A percentile compares a stretch with the other conserved stretches of the same genome.
phyloP scores from a whole-genome alignment of 2,113 vertebrate species.

The Pterocles gutturalis region DNA sequence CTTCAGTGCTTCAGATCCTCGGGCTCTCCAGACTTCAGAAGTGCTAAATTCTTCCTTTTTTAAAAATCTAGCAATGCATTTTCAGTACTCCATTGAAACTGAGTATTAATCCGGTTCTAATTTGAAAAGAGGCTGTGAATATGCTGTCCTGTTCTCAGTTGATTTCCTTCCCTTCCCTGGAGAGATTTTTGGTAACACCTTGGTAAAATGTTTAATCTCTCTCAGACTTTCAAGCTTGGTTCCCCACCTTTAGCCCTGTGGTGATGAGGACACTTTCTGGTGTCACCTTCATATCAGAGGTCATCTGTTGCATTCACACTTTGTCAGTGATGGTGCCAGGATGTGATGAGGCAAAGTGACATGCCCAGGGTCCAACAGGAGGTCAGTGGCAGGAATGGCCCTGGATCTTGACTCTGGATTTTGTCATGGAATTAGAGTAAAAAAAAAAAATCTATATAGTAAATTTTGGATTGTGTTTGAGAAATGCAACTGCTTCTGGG shows the following conservation, averaged over 20 bases:
- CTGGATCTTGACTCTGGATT: not conserved
- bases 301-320: not conserved
- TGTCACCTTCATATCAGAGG: not conserved
- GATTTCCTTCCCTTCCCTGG: not conserved
- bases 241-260: not conserved
- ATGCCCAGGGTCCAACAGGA: not conserved
- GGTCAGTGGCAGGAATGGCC: not conserved
- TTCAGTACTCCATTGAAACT: not conserved
- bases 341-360: not conserved
- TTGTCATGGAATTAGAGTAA: not conserved
- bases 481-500: not conserved
- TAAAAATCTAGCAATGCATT: not conserved
- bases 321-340: not conserved
- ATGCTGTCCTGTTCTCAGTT: not conserved
- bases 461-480: not conserved
- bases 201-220: not conserved
- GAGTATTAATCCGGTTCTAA: not conserved
- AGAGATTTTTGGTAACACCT: not conserved
- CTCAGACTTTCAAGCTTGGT: not conserved
- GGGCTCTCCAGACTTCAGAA: not conserved
- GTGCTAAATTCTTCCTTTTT: not conserved
- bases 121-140: not conserved
- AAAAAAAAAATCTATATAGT: fast-evolving
- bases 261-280: not conserved
- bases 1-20: not conserved